Evolutionary conservation across 1,140 invertebrate species (phyloP).

Genomic region (Anagrus nilaparvatae): DNA sequence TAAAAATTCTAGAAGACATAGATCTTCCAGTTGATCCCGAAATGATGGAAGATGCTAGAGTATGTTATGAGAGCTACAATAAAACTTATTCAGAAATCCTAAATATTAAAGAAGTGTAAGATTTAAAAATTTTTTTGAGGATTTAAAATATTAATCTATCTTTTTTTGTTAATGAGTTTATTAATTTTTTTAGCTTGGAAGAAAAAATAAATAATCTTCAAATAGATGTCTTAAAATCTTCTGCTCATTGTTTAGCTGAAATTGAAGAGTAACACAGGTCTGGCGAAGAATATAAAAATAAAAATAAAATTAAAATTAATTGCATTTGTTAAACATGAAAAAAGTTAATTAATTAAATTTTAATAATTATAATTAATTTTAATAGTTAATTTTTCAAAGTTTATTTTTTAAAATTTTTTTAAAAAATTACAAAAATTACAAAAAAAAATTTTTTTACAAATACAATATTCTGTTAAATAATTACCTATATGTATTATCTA

Average conservation of each 20-base stretch:
- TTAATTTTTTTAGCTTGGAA: constrained; percentile 9
- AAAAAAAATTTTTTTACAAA: too few relatives aligned
- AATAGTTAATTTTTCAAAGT: too few relatives aligned
- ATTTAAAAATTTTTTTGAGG: background rate
- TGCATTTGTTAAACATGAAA: too few relatives aligned
- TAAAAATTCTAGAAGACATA: constrained; percentile 2
- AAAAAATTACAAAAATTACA: too few relatives aligned
- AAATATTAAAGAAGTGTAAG: constrained; percentile 11
- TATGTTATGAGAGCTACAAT: constrained; percentile 5
- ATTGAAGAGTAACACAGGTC: too few relatives aligned
- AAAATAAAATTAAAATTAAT: too few relatives aligned
- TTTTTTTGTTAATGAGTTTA: background rate
- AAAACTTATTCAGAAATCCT: constrained; percentile 5
- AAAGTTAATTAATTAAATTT: too few relatives aligned
- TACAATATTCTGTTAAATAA: too few relatives aligned
- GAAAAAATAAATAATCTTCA: constrained; percentile 9
- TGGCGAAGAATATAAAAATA: too few relatives aligned
- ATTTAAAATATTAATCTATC: background rate
- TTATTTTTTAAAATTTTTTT: too few relatives aligned
- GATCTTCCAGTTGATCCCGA: constrained; percentile 5
- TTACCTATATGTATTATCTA: too few relatives aligned
- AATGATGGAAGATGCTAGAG: background rate
- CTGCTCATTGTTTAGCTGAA: constrained; percentile 1
- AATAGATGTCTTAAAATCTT: constrained; percentile 6
- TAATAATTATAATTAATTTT: too few relatives aligned